phyloP scores from a whole-genome alignment of 92 coral and sea anemone genomes.

The Bergia sp. region DNA sequence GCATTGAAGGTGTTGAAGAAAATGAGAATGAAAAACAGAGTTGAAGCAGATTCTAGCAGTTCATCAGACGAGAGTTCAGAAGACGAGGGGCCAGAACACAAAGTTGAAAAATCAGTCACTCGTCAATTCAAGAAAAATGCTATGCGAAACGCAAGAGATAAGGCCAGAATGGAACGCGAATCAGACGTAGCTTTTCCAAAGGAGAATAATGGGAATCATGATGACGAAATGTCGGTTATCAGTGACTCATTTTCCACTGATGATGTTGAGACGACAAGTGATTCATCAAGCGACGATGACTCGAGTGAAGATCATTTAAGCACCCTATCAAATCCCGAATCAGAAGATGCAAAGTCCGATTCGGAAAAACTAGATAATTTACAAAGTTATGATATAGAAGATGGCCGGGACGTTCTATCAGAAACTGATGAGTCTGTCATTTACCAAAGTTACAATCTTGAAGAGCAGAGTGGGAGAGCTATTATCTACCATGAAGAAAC shows the following conservation, averaged over 20 bases:
- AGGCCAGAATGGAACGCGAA: neutral
- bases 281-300: neutral
- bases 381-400: neutral
- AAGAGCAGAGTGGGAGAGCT: slow-evolving; percentile 18
- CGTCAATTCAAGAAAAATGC: neutral
- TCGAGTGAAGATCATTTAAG: neutral
- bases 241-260: slow-evolving; percentile 3
- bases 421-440: slow-evolving; percentile 23
- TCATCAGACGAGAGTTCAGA: slow-evolving; percentile 12
- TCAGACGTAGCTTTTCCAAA: neutral
- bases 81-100: neutral
- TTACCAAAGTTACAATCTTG: slow-evolving; percentile 16
- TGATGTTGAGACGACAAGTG: neutral
- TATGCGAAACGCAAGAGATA: neutral
- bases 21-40: neutral
- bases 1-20: slow-evolving; percentile 18
- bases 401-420: neutral
- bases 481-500: slow-evolving; percentile 3
- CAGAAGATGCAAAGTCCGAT: neutral
- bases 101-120: neutral
- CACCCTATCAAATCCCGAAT: neutral
- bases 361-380: neutral
- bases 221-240: neutral
- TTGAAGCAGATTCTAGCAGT: neutral
- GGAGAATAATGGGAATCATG: neutral